Evolutionary conservation across 2,888 invertebrate genomes (phyloP).

Genomic region (Scaptomyza parva): DNA sequence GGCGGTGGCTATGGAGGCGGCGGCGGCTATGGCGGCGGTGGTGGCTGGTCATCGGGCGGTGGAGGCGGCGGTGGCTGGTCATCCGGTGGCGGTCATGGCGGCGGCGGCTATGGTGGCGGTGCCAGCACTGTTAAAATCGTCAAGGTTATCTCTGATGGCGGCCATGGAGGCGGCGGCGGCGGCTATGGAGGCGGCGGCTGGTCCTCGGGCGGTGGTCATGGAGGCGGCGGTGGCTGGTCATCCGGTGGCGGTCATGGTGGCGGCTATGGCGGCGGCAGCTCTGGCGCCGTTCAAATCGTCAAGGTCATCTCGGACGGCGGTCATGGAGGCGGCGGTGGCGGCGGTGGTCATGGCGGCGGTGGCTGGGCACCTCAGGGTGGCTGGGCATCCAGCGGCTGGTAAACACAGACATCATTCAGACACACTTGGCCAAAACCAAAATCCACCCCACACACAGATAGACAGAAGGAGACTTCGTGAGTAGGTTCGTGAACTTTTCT

Average conservation of each 20-base stretch:
- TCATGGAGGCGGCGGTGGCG: conserved; percentile 18
- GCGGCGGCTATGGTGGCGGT: conserved; percentile 27
- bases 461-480: conserved; percentile 4
- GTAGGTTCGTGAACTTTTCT: conserved; percentile 2
- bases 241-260: conserved; percentile 26
- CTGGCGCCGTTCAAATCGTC: conserved; percentile 44
- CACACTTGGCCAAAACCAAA: conserved; percentile 7
- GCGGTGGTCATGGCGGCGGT: conserved; percentile 35
- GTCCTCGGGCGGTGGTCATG: too few relatives aligned
- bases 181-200: conserved; percentile 23
- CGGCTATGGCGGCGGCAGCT: conserved; percentile 26
- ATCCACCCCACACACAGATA: background rate
- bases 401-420: conserved; percentile 12
- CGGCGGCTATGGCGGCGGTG: conserved; percentile 27
- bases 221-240: conserved; percentile 34
- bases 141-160: conserved; percentile 42
- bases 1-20: conserved; percentile 42
- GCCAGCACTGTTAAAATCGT: conserved; percentile 40
- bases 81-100: conserved; percentile 24
- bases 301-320: conserved; percentile 46
- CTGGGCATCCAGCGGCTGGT: conserved; percentile 65
- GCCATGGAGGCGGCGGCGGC: conserved; percentile 32
- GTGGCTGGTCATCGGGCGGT: too few relatives aligned
- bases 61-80: conserved; percentile 35
- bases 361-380: conserved; percentile 67